Evolutionary conservation across 2,113 vertebrate genomes (phyloP).

Genomic region (Raja brachyura): DNA sequence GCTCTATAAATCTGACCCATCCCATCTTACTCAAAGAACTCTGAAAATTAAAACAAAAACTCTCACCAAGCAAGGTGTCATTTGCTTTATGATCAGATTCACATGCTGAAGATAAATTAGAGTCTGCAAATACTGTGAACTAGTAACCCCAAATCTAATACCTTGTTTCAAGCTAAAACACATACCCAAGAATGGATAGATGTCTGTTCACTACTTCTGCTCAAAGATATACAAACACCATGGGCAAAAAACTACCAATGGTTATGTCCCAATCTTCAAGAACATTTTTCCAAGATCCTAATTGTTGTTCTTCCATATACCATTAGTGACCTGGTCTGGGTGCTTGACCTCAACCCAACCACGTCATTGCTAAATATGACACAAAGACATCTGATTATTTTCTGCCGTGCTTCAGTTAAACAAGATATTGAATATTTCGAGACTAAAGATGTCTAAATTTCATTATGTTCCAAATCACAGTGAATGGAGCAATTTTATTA

Average conservation of each 20-base stretch:
- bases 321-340: not conserved
- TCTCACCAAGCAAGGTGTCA: too few relatives aligned
- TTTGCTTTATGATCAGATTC: not conserved
- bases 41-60: not conserved
- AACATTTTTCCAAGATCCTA: not conserved
- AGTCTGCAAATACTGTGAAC: not conserved
- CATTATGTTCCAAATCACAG: not conserved
- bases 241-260: too few relatives aligned
- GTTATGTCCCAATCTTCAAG: not conserved
- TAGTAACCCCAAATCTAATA: not conserved
- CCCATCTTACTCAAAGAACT: not conserved
- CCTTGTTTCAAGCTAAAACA: not conserved
- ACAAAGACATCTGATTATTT: too few relatives aligned
- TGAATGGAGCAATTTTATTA: not conserved
- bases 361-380: too few relatives aligned
- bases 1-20: not conserved
- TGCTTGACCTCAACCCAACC: not conserved
- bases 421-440: not conserved
- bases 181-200: not conserved
- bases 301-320: too few relatives aligned
- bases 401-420: not conserved
- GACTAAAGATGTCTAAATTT: not conserved
- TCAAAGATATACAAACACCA: not conserved
- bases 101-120: too few relatives aligned
- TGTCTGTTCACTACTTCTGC: not conserved